Evolutionary conservation across 30 jellyfish, hydroid and myxozoan species (phyloP).

Genomic region (Hydra vulgaris): DNA sequence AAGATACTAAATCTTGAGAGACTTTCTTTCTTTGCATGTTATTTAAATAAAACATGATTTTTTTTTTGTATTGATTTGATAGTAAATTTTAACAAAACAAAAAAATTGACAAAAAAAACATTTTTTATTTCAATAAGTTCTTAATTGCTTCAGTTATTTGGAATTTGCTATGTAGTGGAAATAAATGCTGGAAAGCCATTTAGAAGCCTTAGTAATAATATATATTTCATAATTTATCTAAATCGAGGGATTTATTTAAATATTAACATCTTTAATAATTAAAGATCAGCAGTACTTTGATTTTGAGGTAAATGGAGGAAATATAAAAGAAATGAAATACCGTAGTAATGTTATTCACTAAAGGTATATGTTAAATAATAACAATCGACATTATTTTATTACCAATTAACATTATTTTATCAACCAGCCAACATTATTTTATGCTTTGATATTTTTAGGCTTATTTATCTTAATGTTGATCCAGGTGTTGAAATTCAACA

Average conservation of each 20-base stretch:
- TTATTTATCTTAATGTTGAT: too few relatives aligned
- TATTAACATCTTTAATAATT: not conserved
- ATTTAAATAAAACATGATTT: too few relatives aligned
- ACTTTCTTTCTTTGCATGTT: not conserved
- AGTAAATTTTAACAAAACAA: not conserved
- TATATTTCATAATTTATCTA: not conserved
- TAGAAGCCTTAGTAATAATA: not conserved
- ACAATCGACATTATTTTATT: too few relatives aligned
- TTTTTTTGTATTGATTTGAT: not conserved
- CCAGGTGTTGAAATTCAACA: too few relatives aligned
- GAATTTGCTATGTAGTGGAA: not conserved
- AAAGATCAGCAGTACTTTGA: not conserved
- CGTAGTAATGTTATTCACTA: not conserved
- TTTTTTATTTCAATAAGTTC: not conserved
- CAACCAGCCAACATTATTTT: not conserved
- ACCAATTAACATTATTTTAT: not conserved
- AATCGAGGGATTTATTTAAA: not conserved
- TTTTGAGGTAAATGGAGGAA: not conserved
- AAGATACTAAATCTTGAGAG: not conserved
- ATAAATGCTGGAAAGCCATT: not conserved
- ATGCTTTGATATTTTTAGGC: too few relatives aligned
- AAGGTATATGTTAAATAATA: not conserved
- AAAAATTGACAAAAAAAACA: not conserved
- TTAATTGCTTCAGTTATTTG: not conserved
- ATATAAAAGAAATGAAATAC: not conserved